These are phyloP conservation scores for Drosophila barbarae DNA, from an alignment of 2,888 invertebrate genomes.

Conservation along the genomic window DNA sequence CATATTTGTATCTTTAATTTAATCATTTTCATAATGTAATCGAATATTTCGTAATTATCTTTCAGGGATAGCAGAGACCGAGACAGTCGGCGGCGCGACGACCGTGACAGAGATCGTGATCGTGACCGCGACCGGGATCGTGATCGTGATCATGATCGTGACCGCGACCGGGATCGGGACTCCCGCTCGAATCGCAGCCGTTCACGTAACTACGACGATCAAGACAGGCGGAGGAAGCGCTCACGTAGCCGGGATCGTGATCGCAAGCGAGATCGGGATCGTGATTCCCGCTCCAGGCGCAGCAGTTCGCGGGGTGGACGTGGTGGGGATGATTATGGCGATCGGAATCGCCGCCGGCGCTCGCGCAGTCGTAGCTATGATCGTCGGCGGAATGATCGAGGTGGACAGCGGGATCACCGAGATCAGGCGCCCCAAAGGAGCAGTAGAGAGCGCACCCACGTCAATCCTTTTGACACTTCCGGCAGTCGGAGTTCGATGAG, in stretches of 20 bases:
- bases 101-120: slow-evolving; percentile 77
- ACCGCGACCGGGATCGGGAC: slow-evolving; percentile 78
- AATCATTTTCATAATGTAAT: background rate
- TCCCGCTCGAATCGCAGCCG: slow-evolving; percentile 81
- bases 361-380: slow-evolving; percentile 69
- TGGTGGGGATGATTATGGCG: slow-evolving; percentile 77
- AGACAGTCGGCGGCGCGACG: slow-evolving; percentile 47
- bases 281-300: slow-evolving; percentile 82
- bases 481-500: slow-evolving; percentile 75
- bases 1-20: background rate
- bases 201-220: slow-evolving; percentile 77
- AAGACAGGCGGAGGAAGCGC: slow-evolving; percentile 64
- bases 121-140: slow-evolving; percentile 68
- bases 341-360: slow-evolving; percentile 67
- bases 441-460: slow-evolving; percentile 79
- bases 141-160: slow-evolving; percentile 53
- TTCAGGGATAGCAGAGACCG: slow-evolving; percentile 53
- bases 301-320: slow-evolving; percentile 75
- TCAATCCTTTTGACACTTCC: slow-evolving; percentile 63
- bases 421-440: slow-evolving; percentile 75
- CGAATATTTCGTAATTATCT: background rate
- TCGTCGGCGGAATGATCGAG: slow-evolving; percentile 79
- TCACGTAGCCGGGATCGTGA: slow-evolving; percentile 61
- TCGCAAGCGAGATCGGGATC: slow-evolving; percentile 77
- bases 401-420: slow-evolving; percentile 74